Evolutionary conservation across 2,113 vertebrate genomes (phyloP), one percentile per base, ranked within the genome.

Genomic region (Hemichromis elongatus): DNA sequence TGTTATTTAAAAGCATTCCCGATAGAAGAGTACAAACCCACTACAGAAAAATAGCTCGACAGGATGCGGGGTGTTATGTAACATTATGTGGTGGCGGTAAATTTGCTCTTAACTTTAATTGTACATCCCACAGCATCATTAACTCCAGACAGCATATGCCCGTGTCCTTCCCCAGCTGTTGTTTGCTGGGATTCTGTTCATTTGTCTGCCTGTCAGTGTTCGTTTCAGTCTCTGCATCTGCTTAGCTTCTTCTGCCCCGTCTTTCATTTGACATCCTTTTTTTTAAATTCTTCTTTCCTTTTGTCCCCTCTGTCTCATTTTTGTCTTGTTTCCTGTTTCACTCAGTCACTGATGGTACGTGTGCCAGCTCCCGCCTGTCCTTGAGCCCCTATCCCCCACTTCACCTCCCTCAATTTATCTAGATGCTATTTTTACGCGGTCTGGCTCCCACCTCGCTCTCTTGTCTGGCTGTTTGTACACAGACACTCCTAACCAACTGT

Each of bases 401-500:
- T 61, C 56, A 66, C 52, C 85, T 80, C 47, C 33, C 77, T 37
- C 35, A 73, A 28, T 89, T 89, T 82, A 89, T 82, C 77, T 84
- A 16, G 50, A 80, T 78, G 80, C 93, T 92, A 81, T 92, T 86
- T 90, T 85, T 89, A 90, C 77, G 21, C 52, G 2, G 33, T 81
- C 84, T 75, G 37, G 18, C 77, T 90, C 80, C 80, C 79, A 75
- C 45, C 12, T 40, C 56, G 42, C 81, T 73, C 79, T 89, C 53
- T 83, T 16, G 10, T 78, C 84, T 86, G 42, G 54, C 85, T 83
- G 66, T 80, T 70, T 47, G 50, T 57, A 77, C 63, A 26, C 68
- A 1, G 59, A 85, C 77, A 3, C 16, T 81, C 33, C 63, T 94
- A 94, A 96, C 86, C 26, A 89, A 81, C 79, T 88, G 84, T 91